Percentiles rank a stretch among this genome's conserved stretches.
phyloP scores from a whole-genome alignment of 2,113 vertebrate genomes.

The Crotalus horridus region DNA sequence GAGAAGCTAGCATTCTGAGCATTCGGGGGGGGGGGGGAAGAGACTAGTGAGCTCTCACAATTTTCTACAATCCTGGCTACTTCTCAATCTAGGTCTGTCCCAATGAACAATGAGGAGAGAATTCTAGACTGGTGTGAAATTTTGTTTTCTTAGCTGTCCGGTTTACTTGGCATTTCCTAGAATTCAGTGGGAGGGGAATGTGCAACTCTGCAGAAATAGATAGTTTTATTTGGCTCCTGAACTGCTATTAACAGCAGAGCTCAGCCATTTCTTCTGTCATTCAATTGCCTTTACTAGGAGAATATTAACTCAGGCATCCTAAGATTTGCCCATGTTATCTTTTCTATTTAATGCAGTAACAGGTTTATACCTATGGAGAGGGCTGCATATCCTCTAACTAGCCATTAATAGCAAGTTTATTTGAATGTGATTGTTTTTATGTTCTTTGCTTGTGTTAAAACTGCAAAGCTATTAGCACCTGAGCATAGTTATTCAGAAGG shows the following conservation, averaged over 20 bases:
- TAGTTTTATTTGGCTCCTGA: slow-evolving; percentile 56
- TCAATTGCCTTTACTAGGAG: slow-evolving; percentile 36
- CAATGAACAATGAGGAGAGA: slow-evolving; percentile 16
- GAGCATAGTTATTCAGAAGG: not conserved
- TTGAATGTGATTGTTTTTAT: not conserved
- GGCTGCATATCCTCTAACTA: not conserved
- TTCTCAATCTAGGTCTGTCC: slow-evolving; percentile 36
- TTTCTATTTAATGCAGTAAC: slow-evolving; percentile 15
- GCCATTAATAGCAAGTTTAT: not conserved
- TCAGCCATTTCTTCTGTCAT: slow-evolving; percentile 50
- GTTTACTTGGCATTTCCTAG: slow-evolving; percentile 46
- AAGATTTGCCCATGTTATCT: slow-evolving; percentile 38
- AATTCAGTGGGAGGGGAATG: slow-evolving; percentile 49
- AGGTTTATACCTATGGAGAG: not conserved
- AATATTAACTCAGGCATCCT: slow-evolving; percentile 27
- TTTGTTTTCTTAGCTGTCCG: slow-evolving; percentile 49
- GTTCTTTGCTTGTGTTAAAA: not conserved
- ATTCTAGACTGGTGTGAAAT: slow-evolving; percentile 32
- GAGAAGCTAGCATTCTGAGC: slow-evolving; percentile 46
- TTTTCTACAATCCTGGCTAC: slow-evolving; percentile 30
- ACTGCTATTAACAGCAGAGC: slow-evolving; percentile 54
- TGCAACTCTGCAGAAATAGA: slow-evolving; percentile 58
- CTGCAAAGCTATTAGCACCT: not conserved
- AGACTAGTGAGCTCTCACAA: not conserved
- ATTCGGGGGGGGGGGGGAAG: slow-evolving; percentile 14